Evolutionary conservation across 2,888 invertebrate genomes (phyloP).

Genomic region (Cyaniris semiargus): DNA sequence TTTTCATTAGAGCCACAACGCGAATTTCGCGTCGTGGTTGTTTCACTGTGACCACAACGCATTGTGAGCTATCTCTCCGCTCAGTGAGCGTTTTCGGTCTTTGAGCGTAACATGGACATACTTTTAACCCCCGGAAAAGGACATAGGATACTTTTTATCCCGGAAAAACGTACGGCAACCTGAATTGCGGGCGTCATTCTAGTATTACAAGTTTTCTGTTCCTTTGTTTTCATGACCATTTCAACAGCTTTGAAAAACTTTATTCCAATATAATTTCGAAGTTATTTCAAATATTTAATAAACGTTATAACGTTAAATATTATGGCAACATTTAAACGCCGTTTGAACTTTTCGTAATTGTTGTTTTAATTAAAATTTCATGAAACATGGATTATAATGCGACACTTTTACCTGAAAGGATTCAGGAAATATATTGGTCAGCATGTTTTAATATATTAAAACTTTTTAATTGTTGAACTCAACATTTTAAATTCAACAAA

Average conservation of each 20-base stretch:
- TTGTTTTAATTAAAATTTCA: slow-evolving; percentile 8
- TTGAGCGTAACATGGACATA: too few relatives aligned
- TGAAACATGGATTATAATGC: background rate
- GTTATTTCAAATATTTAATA: background rate
- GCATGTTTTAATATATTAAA: background rate
- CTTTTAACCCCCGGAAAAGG: too few relatives aligned
- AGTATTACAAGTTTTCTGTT: background rate
- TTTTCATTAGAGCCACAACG: too few relatives aligned
- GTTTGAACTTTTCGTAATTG: slow-evolving; percentile 9
- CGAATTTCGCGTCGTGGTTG: too few relatives aligned
- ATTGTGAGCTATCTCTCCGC: too few relatives aligned
- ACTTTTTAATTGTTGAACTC: too few relatives aligned
- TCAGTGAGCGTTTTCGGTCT: too few relatives aligned
- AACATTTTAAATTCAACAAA: too few relatives aligned
- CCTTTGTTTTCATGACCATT: background rate
- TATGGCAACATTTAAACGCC: background rate
- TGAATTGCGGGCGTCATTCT: too few relatives aligned
- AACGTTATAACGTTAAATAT: background rate
- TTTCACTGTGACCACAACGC: too few relatives aligned
- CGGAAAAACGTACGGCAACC: too few relatives aligned
- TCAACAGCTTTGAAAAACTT: background rate
- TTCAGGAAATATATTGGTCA: background rate
- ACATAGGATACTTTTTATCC: too few relatives aligned
- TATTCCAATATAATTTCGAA: background rate
- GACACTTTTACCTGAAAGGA: slow-evolving; percentile 4